These are phyloP conservation scores for Diploptera punctata DNA, from an alignment of 2,888 invertebrate species.

Conservation along the genomic window DNA sequence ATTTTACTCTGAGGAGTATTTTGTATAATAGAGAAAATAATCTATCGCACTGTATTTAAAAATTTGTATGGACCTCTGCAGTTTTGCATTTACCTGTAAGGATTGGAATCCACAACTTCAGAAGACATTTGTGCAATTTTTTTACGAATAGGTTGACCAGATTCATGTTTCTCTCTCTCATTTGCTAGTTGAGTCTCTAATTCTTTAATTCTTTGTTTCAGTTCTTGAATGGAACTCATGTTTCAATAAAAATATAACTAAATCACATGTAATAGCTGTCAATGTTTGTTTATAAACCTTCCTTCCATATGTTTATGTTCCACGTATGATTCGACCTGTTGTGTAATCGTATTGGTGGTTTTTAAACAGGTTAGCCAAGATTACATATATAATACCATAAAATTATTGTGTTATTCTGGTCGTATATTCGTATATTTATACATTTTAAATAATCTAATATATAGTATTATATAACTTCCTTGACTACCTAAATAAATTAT, in stretches of 20 bases:
- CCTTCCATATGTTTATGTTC: too few species aligned
- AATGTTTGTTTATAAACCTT: too few species aligned
- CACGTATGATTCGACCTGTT: too few species aligned
- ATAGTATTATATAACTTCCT: too few species aligned
- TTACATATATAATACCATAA: too few species aligned
- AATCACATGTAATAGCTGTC: not conserved
- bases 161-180: slow-evolving; percentile 51
- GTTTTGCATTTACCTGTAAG: slow-evolving; percentile 80
- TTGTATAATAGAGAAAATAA: not conserved
- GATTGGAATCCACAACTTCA: slow-evolving; percentile 97
- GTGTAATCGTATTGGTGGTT: too few species aligned
- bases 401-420: too few species aligned
- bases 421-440: too few species aligned
- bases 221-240: slow-evolving; percentile 10
- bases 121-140: slow-evolving; percentile 92
- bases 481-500: too few species aligned
- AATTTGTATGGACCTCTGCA: not conserved
- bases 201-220: slow-evolving; percentile 13
- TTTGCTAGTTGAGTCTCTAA: slow-evolving; percentile 12
- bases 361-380: too few species aligned
- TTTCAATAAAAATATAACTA: not conserved
- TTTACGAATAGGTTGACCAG: slow-evolving; percentile 57
- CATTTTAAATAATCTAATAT: too few species aligned
- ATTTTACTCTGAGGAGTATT: too few species aligned
- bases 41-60: not conserved